These are phyloP conservation scores for Rallus limicola DNA, from an alignment of 2,113 vertebrate genomes.

Conservation along the genomic window DNA sequence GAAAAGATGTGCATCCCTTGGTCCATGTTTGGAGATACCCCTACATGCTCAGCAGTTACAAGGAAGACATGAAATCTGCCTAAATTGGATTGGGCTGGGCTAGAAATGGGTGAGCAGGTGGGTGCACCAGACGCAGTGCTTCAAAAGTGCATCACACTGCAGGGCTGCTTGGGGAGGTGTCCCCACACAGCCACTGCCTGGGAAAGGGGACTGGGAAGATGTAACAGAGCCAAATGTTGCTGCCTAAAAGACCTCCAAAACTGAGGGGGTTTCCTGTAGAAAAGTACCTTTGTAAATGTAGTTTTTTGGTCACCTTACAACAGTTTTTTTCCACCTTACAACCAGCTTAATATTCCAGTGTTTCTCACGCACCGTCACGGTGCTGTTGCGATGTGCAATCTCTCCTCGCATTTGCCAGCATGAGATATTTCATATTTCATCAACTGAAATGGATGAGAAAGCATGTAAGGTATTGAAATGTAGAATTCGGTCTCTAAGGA, in stretches of 20 bases:
- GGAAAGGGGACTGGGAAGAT: fast-evolving
- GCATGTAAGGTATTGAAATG: neutral
- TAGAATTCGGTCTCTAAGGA: neutral
- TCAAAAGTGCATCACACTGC: neutral
- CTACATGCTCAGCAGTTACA: fast-evolving
- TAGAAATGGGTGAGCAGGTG: neutral
- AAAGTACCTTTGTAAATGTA: neutral
- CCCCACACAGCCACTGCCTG: fast-evolving
- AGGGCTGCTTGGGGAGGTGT: neutral
- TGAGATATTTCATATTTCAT: neutral
- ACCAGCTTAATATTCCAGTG: neutral
- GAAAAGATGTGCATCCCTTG: fast-evolving
- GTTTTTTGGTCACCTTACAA: neutral
- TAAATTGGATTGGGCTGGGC: neutral
- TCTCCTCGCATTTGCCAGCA: neutral
- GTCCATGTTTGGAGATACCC: neutral
- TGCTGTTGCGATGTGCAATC: neutral
- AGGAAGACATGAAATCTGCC: neutral
- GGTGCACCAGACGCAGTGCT: neutral
- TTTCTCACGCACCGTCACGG: neutral
- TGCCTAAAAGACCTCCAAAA: neutral
- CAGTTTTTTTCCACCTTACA: neutral
- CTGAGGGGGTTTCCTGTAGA: neutral
- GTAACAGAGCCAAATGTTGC: fast-evolving
- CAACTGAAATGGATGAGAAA: neutral